A percentile compares a stretch with the other conserved stretches of the same genome.
These are phyloP conservation scores for Drosophila sechellia DNA, from an alignment of 1,140 invertebrate genomes.

Conservation along the genomic window DNA sequence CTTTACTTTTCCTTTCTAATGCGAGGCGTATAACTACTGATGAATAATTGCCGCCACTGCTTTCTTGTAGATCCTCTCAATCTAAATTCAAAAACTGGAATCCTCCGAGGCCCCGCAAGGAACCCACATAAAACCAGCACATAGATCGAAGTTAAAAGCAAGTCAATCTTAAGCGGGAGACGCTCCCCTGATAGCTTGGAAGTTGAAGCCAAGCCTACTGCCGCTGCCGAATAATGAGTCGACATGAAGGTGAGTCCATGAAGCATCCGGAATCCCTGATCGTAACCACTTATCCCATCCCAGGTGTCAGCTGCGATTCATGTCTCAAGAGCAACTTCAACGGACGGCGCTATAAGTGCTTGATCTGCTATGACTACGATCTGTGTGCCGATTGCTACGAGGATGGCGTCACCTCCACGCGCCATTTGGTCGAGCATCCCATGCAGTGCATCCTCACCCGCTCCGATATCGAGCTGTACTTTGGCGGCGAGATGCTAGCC, in stretches of 20 bases:
- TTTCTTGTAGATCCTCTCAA: slow-evolving; percentile 25
- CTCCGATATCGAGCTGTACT: slow-evolving; percentile 98
- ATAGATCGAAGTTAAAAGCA: slow-evolving; percentile 9
- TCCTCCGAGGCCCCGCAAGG: slow-evolving; percentile 22
- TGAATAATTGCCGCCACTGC: neutral
- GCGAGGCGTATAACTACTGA: neutral
- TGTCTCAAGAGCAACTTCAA: slow-evolving; percentile 99
- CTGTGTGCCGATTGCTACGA: slow-evolving; percentile 98
- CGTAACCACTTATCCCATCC: neutral
- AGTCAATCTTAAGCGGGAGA: slow-evolving; percentile 46
- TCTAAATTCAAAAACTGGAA: slow-evolving; percentile 7
- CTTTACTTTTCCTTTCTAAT: neutral
- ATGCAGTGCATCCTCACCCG: slow-evolving; percentile 99
- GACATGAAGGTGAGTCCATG: slow-evolving; percentile 75
- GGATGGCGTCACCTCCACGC: slow-evolving; percentile 95
- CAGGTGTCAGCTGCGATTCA: slow-evolving; percentile 99
- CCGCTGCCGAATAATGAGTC: slow-evolving; percentile 81
- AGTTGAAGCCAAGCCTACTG: slow-evolving; percentile 52
- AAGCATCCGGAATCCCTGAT: neutral
- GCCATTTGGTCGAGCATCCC: slow-evolving; percentile 97
- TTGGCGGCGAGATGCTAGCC: slow-evolving; percentile 95
- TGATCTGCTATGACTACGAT: slow-evolving; percentile 99
- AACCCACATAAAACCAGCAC: slow-evolving; percentile 19
- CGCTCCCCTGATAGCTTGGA: slow-evolving; percentile 45
- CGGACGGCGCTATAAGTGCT: slow-evolving; percentile 98